A percentile compares a stretch with the other conserved stretches of the same genome.
Conservation (phyloP, 2,888 invertebrate species). For the Pseudeuparius sepicola region DNA sequence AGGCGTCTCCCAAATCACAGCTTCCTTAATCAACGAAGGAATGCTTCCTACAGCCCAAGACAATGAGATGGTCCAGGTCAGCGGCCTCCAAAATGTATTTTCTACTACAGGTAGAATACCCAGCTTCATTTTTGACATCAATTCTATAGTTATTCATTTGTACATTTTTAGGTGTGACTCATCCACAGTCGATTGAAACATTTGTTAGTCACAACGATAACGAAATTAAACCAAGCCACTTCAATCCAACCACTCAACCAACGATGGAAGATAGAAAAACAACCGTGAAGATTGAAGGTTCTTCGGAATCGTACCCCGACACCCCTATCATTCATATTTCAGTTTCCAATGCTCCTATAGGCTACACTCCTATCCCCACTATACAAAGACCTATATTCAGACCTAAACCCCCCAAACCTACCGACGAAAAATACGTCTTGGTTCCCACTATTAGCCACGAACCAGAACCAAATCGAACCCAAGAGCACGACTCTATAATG, state of each 20-base stretch:
- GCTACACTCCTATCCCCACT: conserved; percentile 30
- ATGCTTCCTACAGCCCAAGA: conserved; percentile 35
- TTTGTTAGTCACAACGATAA: conserved; percentile 49
- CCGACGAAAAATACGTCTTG: conserved; percentile 44
- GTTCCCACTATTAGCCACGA: conserved; percentile 45
- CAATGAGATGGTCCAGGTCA: conserved; percentile 34
- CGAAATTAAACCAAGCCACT: conserved; percentile 35
- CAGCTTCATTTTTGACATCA: no score
- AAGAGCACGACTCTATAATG: conserved; percentile 46
- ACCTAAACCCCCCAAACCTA: conserved; percentile 31
- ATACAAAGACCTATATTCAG: conserved; percentile 44
- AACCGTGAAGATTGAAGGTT: no score
- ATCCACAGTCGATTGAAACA: conserved; percentile 55
- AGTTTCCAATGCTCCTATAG: conserved; percentile 33
- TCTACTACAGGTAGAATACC: conserved; percentile 34
- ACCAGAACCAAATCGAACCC: conserved; percentile 33
- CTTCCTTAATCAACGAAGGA: conserved; percentile 38
- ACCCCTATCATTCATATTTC: conserved; percentile 34
- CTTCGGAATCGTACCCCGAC: conserved; percentile 31
- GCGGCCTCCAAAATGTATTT: conserved; percentile 28
- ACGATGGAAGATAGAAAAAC: conserved; percentile 30
- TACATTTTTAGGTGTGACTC: no score
- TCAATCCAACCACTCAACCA: conserved; percentile 26
- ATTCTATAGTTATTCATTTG: no score
- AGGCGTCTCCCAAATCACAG: conserved; percentile 48